Conservation (phyloP, 1,140 invertebrate species). For the Drosophila miranda region DNA sequence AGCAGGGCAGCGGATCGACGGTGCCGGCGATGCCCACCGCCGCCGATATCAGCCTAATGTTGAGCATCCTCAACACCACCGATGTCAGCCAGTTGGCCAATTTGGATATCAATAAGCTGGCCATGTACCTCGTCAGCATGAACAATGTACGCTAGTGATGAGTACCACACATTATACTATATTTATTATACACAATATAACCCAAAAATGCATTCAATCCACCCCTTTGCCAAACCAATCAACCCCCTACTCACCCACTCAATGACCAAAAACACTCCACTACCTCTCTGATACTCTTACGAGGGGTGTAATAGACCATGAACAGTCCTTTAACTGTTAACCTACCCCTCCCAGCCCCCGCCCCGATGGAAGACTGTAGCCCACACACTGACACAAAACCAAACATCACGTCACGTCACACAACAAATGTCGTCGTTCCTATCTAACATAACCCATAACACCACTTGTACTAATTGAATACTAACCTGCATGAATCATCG, state of each 20-base stretch:
- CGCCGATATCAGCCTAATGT: conserved; percentile 81
- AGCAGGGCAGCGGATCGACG: conserved; percentile 42
- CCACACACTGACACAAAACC: conserved; percentile 40
- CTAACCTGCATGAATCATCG: conserved; percentile 39
- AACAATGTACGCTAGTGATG: conserved; percentile 79
- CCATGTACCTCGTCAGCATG: conserved; percentile 89
- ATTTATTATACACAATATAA: conserved; percentile 11
- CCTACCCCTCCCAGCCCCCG: not conserved
- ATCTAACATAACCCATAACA: conserved; percentile 8
- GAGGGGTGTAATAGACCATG: conserved; percentile 56
- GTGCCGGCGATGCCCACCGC: conserved; percentile 78
- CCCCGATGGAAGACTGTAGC: conserved; percentile 14
- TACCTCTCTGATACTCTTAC: conserved; percentile 13
- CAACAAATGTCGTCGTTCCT: conserved; percentile 3
- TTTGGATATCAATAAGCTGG: conserved; percentile 89
- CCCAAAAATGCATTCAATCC: conserved; percentile 4
- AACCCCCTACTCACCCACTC: conserved; percentile 17
- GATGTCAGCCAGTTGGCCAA: conserved; percentile 83
- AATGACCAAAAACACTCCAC: conserved; percentile 9
- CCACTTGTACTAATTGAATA: conserved; percentile 9
- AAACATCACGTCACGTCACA: conserved; percentile 30
- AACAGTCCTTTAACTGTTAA: conserved; percentile 30
- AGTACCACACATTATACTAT: conserved; percentile 44
- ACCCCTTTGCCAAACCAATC: conserved; percentile 2
- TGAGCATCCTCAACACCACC: conserved; percentile 83